phyloP scores from a whole-genome alignment of 2,888 invertebrate genomes.

The Drosophila infuscata region DNA sequence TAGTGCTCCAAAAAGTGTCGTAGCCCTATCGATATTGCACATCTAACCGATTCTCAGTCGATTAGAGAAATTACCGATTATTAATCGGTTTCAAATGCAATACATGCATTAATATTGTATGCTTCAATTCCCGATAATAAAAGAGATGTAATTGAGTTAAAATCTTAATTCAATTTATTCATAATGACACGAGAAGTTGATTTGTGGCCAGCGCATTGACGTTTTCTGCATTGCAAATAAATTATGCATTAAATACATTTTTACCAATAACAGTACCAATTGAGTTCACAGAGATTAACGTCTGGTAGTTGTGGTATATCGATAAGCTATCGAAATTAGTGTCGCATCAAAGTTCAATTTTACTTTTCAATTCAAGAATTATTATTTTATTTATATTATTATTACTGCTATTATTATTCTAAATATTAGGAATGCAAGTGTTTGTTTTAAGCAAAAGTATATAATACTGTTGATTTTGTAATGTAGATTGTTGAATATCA shows the following conservation, averaged over 20 bases:
- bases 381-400: no score
- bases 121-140: background rate
- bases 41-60: slow-evolving; percentile 7
- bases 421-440: background rate
- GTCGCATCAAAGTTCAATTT: background rate
- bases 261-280: background rate
- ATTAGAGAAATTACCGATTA: slow-evolving; percentile 3
- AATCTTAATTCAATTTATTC: no score
- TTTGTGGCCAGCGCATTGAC: background rate
- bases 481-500: background rate
- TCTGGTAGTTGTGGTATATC: background rate
- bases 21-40: slow-evolving; percentile 33
- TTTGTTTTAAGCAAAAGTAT: background rate
- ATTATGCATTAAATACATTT: background rate
- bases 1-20: slow-evolving; percentile 46
- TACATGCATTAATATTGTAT: background rate
- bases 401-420: background rate
- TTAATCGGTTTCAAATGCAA: slow-evolving; percentile 1
- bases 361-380: background rate
- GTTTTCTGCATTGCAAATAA: background rate
- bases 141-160: background rate
- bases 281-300: background rate
- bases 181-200: background rate
- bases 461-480: background rate
- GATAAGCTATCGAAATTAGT: background rate